Conservation (phyloP, 2,113 vertebrate species). For the Phycodurus eques region DNA sequence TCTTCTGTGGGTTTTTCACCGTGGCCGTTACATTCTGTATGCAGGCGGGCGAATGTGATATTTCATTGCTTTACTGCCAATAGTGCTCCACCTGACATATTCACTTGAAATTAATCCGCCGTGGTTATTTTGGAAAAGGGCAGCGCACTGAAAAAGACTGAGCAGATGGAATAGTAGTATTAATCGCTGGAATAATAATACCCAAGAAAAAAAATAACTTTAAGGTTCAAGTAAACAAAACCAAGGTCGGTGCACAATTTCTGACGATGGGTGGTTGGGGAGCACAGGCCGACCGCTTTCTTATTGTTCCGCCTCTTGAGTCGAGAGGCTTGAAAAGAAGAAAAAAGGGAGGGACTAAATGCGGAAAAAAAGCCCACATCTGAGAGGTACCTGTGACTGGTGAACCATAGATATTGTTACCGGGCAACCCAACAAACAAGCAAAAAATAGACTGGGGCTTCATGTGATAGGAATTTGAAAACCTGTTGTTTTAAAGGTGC, state of each 20-base stretch:
- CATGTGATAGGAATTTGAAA: not conserved
- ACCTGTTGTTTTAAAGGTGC: too few relatives aligned
- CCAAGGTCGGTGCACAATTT: not conserved
- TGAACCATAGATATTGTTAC: not conserved
- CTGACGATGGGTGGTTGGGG: not conserved
- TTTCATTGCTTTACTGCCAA: slow-evolving; percentile 56
- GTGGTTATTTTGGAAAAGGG: slow-evolving; percentile 55
- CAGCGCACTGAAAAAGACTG: slow-evolving; percentile 16
- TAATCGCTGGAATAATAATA: slow-evolving; percentile 7
- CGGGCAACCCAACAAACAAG: not conserved
- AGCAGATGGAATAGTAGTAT: slow-evolving; percentile 26
- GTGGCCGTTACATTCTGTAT: slow-evolving; percentile 30
- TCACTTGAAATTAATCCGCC: slow-evolving; percentile 59
- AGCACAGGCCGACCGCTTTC: not conserved
- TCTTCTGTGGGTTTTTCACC: not conserved
- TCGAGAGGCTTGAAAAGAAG: not conserved
- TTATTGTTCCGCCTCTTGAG: not conserved
- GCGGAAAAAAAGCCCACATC: not conserved
- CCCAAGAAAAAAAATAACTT: not conserved
- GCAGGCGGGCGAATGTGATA: slow-evolving; percentile 46
- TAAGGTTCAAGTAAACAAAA: not conserved
- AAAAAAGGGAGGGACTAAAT: not conserved
- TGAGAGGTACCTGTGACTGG: not conserved
- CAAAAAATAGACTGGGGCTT: not conserved
- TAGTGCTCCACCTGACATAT: slow-evolving; percentile 63